Evolutionary conservation across 1,140 invertebrate genomes (phyloP), one percentile per base, ranked within the genome.

Genomic region (Drosophila subpulchrella): DNA sequence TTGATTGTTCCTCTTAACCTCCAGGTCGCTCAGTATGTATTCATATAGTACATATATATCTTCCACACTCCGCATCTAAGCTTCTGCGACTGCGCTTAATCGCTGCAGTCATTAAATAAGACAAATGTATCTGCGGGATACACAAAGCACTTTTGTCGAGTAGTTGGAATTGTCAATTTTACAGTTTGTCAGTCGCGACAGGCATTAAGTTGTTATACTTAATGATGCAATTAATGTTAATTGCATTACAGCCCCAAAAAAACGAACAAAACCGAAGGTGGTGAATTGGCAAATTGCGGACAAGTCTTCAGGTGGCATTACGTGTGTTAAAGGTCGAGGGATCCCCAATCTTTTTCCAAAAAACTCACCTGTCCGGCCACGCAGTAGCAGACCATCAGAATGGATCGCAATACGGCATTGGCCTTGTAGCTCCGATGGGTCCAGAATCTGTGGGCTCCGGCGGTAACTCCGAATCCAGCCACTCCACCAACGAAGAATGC

Each of bases 351-450:
- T 15, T 20, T 12, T 53, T 24, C 4, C 39, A 2, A 15, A 42
- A 13, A 61, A 72, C 74, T 86, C 68, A 92, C 91, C 86, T 97
- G 96, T 68, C 96, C 95, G 58, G 97, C 94, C 6, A 95, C 90
- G 11, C 95, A 95, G 75, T 96, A 96, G 71, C 94, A 94, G 6
- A 95, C 36, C 53, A 95, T 93, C 7, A 98, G 90, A 47, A 98
- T 92, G 11, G 96, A 93, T 68, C 95, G 93, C 8, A 98, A 90
- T 0, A 96, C 96, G 15, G 94, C 68, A 67, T 94, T 96, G 3
- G 97, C 97, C 93, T 97, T 97, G 92, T 96, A 98, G 4, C 96
- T 94, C 60, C 95, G 93, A 93, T 98, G 97, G 30, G 96, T 94
- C 96, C 96, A 98, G 20, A 96, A 94, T 17, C 97, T 94, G 93